Base-by-base conservation (phyloP, 2,113 vertebrate genomes). In the Opisthocomus hoazin region DNA sequence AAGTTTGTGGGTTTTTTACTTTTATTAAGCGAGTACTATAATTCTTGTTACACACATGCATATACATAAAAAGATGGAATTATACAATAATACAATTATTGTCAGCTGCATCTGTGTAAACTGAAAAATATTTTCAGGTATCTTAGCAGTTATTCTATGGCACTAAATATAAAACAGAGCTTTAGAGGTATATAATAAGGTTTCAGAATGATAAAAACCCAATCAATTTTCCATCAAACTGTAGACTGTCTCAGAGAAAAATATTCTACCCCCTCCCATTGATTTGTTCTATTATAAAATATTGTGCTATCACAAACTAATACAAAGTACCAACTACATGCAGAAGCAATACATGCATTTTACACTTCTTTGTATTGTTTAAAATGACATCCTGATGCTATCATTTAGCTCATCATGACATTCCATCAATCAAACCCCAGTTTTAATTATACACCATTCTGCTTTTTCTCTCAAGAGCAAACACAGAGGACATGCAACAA, bases 351-450 rank as follows among this genome's bases (percentile, higher is more conserved):
- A 88, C 58, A 13, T 30, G 43, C 54, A 60, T 76, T 90, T 89
- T 79, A 43, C 36, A 53, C 68, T 51, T 78, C 75, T 78, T 68
- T 82, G 50, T 89, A 74, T 39, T 70, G 60, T 63, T 87, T 50
- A 63, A 18, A 84, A 92, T 79, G 54, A 64, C 74, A 87, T 69
- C 87, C 61, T 45, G 69, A 90, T 94, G 78, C 50, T 84, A 86
- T 87, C 80, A 53, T 93, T 91, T 90, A 93, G 80, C 82, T 89
- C 54, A 73, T 81, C 45, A 27, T 61, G 87, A 66, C 81, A 68
- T 73, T 90, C 61, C 80, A 97, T 95, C 92, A 78, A 97, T 94
- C 90, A 97, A 96, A 97, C 75, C 63, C 70, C 50, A 80, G 58
- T 79, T 91, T 96, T 97, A 94, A 93, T 91, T 92, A 94, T 12